Percentiles rank a stretch among this genome's conserved stretches.
phyloP scores from a whole-genome alignment of 2,113 vertebrate species.

The Artemisiospiza belli region DNA sequence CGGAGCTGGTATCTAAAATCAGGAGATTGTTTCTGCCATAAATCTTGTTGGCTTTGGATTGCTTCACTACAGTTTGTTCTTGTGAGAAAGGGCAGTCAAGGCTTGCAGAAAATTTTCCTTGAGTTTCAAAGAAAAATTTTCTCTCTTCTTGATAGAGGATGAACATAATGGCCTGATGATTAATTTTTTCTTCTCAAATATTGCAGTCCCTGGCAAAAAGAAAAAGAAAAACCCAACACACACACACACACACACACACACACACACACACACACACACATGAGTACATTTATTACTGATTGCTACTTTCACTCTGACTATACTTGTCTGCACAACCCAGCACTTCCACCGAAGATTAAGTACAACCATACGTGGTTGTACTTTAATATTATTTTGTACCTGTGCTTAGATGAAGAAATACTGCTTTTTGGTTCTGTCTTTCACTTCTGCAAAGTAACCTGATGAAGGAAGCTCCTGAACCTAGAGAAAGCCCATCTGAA shows the following conservation, averaged over 20 bases:
- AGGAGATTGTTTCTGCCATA: conserved; percentile 61
- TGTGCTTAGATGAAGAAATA: neutral
- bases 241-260: accelerated
- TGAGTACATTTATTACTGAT: neutral
- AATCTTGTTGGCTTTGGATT: neutral
- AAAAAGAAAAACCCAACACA: neutral
- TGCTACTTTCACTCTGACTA: neutral
- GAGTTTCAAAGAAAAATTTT: conserved; percentile 46
- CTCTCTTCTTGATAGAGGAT: neutral
- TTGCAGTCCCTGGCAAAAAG: neutral
- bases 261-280: accelerated
- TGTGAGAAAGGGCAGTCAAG: conserved; percentile 30
- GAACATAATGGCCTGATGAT: neutral
- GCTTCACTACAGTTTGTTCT: neutral
- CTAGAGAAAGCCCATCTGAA: neutral
- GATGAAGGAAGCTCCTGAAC: neutral
- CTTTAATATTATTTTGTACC: neutral
- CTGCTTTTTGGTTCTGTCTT: neutral
- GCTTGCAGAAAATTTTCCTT: conserved; percentile 34
- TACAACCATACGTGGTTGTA: neutral
- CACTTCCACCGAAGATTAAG: neutral
- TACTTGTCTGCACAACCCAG: neutral
- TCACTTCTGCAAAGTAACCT: neutral
- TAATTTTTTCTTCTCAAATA: neutral
- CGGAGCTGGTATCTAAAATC: conserved; percentile 72